These are phyloP conservation scores for Vespertilio murinus DNA, from an alignment of 2,797 vertebrate genomes.

Conservation along the genomic window DNA sequence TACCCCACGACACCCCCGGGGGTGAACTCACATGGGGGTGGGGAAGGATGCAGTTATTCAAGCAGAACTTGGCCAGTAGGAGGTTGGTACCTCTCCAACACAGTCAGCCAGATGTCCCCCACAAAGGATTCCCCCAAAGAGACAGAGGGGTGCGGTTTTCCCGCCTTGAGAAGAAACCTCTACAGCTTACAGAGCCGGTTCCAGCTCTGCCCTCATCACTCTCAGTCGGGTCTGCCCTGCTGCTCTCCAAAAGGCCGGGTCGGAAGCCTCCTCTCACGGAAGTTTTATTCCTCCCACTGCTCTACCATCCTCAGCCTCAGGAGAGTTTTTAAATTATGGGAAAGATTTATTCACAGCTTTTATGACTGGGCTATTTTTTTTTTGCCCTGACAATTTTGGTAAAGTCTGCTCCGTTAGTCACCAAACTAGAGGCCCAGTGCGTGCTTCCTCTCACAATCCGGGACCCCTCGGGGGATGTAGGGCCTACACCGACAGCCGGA, in stretches of 20 bases:
- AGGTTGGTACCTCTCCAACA: neutral
- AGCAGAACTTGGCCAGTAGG: neutral
- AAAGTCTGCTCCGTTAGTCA: neutral
- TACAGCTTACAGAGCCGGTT: neutral
- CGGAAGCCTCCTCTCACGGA: neutral
- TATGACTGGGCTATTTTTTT: neutral
- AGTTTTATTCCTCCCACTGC: neutral
- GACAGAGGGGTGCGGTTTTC: neutral
- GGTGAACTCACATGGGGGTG: rapidly evolving
- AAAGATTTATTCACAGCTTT: neutral
- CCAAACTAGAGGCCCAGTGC: too few species aligned
- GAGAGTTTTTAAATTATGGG: neutral
- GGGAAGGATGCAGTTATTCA: neutral
- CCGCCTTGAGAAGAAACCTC: neutral
- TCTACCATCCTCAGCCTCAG: neutral
- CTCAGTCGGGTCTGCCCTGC: neutral
- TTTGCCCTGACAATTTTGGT: neutral
- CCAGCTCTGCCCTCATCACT: neutral
- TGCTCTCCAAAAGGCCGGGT: neutral
- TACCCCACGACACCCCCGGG: rapidly evolving
- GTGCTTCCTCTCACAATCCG: too few species aligned
- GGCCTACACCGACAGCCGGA: too few species aligned
- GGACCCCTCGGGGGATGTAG: too few species aligned
- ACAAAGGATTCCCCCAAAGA: neutral
- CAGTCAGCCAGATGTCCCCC: neutral